These are phyloP conservation scores for Chydorus sphaericus DNA, from an alignment of 2,888 invertebrate genomes.

Conservation along the genomic window DNA sequence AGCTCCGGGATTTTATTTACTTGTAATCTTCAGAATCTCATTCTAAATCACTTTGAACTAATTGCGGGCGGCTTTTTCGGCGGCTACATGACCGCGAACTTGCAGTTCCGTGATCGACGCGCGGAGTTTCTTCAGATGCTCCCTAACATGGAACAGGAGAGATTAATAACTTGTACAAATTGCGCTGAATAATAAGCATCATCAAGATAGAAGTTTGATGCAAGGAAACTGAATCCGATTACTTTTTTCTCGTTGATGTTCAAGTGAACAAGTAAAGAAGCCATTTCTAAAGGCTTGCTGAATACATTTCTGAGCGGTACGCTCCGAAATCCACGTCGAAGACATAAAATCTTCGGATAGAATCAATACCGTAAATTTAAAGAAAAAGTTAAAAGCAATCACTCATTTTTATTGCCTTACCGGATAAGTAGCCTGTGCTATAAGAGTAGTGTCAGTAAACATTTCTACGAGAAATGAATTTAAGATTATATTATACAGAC, in stretches of 20 bases:
- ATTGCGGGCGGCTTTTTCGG: too few relatives aligned
- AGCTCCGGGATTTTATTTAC: neutral
- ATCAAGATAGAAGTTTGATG: neutral
- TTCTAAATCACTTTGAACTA: too few relatives aligned
- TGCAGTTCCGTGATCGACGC: neutral
- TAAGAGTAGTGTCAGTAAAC: conserved; percentile 91
- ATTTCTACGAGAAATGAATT: conserved; percentile 71
- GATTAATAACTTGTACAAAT: neutral
- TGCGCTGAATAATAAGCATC: neutral
- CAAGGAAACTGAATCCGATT: conserved; percentile 5
- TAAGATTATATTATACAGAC: too few relatives aligned
- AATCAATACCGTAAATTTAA: too few relatives aligned
- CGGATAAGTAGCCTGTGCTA: conserved; percentile 90
- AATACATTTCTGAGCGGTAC: conserved; percentile 76
- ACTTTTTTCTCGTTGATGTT: conserved; percentile 38
- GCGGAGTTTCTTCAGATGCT: neutral
- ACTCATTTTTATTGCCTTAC: conserved; percentile 47
- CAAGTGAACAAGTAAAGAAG: conserved; percentile 71
- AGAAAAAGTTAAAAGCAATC: neutral
- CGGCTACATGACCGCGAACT: too few relatives aligned
- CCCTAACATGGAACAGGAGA: neutral
- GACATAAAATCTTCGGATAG: conserved; percentile 42
- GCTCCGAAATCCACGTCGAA: conserved; percentile 77
- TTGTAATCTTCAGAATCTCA: too few relatives aligned
- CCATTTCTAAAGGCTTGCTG: conserved; percentile 83